Percentiles rank a stretch among this genome's conserved stretches.
Evolutionary conservation across 2,113 vertebrate genomes (phyloP).

Genomic region (Nansenia antarctica): DNA sequence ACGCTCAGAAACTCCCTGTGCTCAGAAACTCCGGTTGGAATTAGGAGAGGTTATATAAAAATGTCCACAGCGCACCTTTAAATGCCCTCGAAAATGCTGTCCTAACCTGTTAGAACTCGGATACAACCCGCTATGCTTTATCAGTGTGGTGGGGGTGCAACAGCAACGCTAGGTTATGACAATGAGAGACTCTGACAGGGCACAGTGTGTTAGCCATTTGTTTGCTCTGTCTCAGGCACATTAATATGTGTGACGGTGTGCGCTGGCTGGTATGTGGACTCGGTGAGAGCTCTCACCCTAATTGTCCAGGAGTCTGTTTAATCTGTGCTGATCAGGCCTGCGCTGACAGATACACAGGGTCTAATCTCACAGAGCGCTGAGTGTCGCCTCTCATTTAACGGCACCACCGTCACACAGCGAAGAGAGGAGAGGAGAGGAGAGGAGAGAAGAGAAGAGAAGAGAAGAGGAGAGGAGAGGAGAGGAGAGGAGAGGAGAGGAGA

Average conservation of each 20-base stretch:
- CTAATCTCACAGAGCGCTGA: slow-evolving; percentile 65
- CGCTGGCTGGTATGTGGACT: neutral
- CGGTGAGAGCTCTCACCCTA: slow-evolving; percentile 41
- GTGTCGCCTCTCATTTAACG: slow-evolving; percentile 69
- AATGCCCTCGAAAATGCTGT: too few relatives aligned
- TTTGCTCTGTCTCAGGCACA: slow-evolving; percentile 17
- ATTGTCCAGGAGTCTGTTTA: slow-evolving; percentile 69
- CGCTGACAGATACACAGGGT: slow-evolving; percentile 59
- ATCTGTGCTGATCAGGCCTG: slow-evolving; percentile 57
- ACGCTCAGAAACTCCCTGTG: neutral
- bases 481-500: too few relatives aligned
- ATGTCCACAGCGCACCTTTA: too few relatives aligned
- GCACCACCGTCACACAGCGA: slow-evolving; percentile 41
- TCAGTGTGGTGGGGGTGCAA: too few relatives aligned
- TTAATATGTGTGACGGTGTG: slow-evolving; percentile 30
- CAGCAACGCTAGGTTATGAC: neutral
- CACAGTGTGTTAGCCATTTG: neutral
- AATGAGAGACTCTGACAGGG: slow-evolving; percentile 63
- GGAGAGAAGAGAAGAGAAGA: slow-evolving; percentile 2
- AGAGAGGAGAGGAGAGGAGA: too few relatives aligned
- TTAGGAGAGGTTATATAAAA: too few relatives aligned
- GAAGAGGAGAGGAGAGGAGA: too few relatives aligned
- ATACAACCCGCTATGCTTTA: too few relatives aligned
- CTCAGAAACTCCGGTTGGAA: too few relatives aligned
- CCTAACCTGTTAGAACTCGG: too few relatives aligned